Evolutionary conservation across 2,113 vertebrate genomes (phyloP), one percentile per base, ranked within the genome.

Genomic region (Vimba vimba): DNA sequence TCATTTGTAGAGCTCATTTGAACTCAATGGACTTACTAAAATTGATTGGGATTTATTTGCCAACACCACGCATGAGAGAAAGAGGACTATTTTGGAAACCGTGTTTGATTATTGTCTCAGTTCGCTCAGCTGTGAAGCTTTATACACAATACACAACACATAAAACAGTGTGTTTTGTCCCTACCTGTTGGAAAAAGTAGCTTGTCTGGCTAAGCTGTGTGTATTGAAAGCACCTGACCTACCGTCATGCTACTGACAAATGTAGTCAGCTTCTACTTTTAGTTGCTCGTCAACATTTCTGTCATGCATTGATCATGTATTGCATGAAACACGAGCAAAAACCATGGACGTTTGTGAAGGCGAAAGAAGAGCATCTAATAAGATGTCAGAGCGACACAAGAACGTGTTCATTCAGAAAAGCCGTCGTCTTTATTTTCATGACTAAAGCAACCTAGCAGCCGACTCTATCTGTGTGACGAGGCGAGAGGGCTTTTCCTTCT

Each of bases 401-500:
- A 60, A 52, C 50, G 4, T 85, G 25, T 69, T 59, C 76, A 73
- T 62, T 66, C 47, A 55, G 39, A 17, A 57, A 17, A 30, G 57
- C 71, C 25, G 75, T 27, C 43, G 15, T 64, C 21, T 87, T 79
- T 23, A 82, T 85, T 86, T 74, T 62, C 85, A 62, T 50, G 68
- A 59, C 76, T 55, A 68, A 86, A 64, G 52, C 86, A 43, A 66
- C 55, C 30, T 81, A 62, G 79, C 74, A 59, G 68, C 64, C 82
- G 50, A 23, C 62, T 64, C 23, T 78, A 66, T 89, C 66, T 81
- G 76, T 52, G 45, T 33, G 47, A 47, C 21, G 57, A 57, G 39
- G 68, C 59, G 50, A 74, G 45, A 79, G 77, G 86, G 84, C 66
- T 88, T 89, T 88, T 87, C 82, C 82, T 86, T 83, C 82, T 71